Percentiles rank a stretch among this genome's conserved stretches.
phyloP scores from a whole-genome alignment of 2,113 vertebrate species.

The Oryzias javanicus region DNA sequence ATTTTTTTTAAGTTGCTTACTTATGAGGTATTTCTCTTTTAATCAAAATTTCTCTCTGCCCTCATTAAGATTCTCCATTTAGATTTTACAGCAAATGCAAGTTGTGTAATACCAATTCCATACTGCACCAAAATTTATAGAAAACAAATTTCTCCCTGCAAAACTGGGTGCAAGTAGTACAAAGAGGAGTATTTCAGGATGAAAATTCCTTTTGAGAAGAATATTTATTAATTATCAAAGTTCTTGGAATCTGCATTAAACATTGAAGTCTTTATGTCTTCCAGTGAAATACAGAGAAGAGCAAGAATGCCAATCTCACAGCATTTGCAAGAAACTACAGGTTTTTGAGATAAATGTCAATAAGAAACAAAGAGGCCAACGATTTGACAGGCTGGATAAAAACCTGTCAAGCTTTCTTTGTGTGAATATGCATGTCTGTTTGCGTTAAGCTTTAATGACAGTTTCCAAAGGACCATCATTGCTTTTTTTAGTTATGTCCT shows the following conservation, averaged over 20 bases:
- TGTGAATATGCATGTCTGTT: not conserved
- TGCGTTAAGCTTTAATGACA: constrained; percentile 55
- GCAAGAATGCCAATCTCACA: constrained; percentile 24
- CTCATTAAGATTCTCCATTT: no score
- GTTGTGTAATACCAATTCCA: no score
- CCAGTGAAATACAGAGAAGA: constrained; percentile 12
- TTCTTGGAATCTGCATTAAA: constrained; percentile 17
- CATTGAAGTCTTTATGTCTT: constrained; percentile 5
- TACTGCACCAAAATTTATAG: no score
- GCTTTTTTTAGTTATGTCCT: constrained; percentile 44
- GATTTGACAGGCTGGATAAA: constrained; percentile 41
- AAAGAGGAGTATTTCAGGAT: no score
- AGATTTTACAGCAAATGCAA: no score
- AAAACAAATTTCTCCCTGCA: no score
- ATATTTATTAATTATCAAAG: not conserved
- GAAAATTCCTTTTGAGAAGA: no score
- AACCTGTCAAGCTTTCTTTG: not conserved
- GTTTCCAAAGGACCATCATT: constrained; percentile 45
- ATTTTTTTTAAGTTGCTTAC: no score
- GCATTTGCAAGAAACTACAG: constrained; percentile 43
- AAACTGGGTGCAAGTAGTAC: no score
- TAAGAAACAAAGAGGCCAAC: constrained; percentile 1
- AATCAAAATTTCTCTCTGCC: no score
- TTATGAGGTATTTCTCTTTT: no score
- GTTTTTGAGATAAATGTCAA: constrained; percentile 33